phyloP scores from a whole-genome alignment of 1,140 invertebrate species.

The Diabrotica undecimpunctata region DNA sequence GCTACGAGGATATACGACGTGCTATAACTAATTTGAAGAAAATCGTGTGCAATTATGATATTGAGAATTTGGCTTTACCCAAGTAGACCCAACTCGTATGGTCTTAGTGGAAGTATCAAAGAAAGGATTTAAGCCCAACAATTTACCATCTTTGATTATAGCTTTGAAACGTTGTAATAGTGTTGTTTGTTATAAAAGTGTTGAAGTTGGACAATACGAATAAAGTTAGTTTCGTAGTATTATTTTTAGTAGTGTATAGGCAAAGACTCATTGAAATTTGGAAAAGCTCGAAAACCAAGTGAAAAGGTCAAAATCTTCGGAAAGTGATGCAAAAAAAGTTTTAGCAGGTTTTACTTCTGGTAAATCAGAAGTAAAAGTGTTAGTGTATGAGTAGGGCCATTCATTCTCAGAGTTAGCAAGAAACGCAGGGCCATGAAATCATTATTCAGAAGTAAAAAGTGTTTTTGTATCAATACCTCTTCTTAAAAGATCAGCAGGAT shows the following conservation, averaged over 20 bases:
- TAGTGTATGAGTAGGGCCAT: constrained; percentile 1
- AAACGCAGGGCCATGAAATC: constrained; percentile 25
- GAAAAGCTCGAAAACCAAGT: constrained; percentile 7
- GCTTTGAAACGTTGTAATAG: constrained; percentile 8
- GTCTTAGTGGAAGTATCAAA: constrained; percentile 24
- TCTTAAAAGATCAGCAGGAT: constrained; percentile 25
- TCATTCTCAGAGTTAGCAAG: constrained; percentile 1
- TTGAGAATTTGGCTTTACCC: too few relatives aligned
- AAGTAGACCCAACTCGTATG: constrained; percentile 36
- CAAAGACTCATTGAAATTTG: constrained; percentile 17
- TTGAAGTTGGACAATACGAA: too few relatives aligned
- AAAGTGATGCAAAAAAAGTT: not conserved
- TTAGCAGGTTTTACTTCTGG: not conserved
- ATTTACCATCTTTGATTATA: constrained; percentile 17
- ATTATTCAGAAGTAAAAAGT: constrained; percentile 17
- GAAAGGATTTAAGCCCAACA: constrained; percentile 30
- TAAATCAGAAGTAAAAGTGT: not conserved
- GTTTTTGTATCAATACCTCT: constrained; percentile 5
- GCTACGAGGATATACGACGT: too few relatives aligned
- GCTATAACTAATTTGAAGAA: too few relatives aligned
- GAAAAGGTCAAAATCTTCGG: too few relatives aligned
- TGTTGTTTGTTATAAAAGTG: constrained; percentile 21
- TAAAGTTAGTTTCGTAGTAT: constrained; percentile 12
- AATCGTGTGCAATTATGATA: too few relatives aligned
- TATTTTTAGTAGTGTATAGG: constrained; percentile 10